Base-by-base conservation (phyloP, 2,888 invertebrate genomes). In the Nomada hirtipes region DNA sequence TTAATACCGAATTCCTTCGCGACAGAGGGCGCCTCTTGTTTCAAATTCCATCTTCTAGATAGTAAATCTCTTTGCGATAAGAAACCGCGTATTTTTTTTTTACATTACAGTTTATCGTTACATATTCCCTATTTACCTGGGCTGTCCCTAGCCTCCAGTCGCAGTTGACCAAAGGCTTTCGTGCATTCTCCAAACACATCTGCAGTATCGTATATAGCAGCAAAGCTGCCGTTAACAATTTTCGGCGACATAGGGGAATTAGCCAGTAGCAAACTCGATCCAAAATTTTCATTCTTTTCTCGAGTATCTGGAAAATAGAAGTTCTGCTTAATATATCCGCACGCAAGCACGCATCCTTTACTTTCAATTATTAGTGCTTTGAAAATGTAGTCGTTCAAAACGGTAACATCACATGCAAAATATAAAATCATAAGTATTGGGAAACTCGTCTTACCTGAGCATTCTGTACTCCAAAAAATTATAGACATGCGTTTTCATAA, bases 181-280 rank as follows among this genome's bases (percentile, higher is more conserved):
- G 96, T 96, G 90, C 97, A 97, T 67, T 97, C 97, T 18, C 95
- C 96, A 84, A 97, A 94, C 9, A 96, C 95, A 89, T 97, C 97
- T 67, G 96, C 96, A 78, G 96, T 96, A 92, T 98, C 98, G 89
- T 98, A 98, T 83, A 98, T 97, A 42, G 98, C 98, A 0, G 97
- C 98, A 93, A 98, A 98, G 65, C 98, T 98, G 4, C 98, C 98
- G 90, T 98, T 98, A 3, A 98, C 98, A 69, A 99, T 97, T 94
- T 99, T 99, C 0, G 99, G 99, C 7, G 98, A 98, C 97, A 98
- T 98, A 0, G 99, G 99, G 2, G 98, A 98, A 94, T 99, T 99
- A 68, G 98, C 98, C 67, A 99, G 95, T 36, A 99, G 95, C 2
- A 99, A 95, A 91, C 98, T 98, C 63, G 99, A 98, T 53, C 99